Evolutionary conservation across 2,888 invertebrate genomes (phyloP).

Genomic region (Protophormia terraenovae): DNA sequence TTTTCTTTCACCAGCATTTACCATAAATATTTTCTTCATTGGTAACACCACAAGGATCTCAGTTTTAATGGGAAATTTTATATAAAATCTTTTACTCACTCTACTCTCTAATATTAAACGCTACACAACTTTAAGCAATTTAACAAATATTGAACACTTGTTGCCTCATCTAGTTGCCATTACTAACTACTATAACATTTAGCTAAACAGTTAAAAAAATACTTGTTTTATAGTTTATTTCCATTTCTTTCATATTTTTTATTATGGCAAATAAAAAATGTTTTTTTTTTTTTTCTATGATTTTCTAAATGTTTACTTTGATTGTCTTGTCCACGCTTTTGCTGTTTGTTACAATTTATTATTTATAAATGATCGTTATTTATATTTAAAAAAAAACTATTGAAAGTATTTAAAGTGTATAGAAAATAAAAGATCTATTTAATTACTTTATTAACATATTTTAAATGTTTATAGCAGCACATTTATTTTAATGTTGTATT

Average conservation of each 20-base stretch:
- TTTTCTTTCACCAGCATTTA: neutral
- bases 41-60: constrained; percentile 18
- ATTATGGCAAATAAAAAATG: neutral
- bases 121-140: constrained; percentile 36
- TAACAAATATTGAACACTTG: constrained; percentile 60
- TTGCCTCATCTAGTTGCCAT: constrained; percentile 49
- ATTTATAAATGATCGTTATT: constrained; percentile 47
- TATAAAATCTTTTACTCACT: neutral
- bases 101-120: constrained; percentile 38
- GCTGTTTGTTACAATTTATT: constrained; percentile 63
- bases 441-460: constrained; percentile 58
- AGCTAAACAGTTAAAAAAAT: constrained; percentile 51
- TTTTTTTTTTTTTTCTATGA: constrained; percentile 11
- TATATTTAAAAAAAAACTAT: neutral
- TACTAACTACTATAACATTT: constrained; percentile 8
- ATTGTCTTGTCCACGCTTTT: constrained; percentile 66
- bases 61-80: neutral
- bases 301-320: constrained; percentile 33
- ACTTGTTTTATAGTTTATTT: constrained; percentile 50
- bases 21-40: no score
- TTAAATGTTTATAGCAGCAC: constrained; percentile 23
- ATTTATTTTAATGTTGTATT: constrained; percentile 13
- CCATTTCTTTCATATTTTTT: constrained; percentile 13
- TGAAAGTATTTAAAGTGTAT: neutral
- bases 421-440: constrained; percentile 4